Conservation (phyloP, 2,797 vertebrate genomes). For the Centropyge bicolor region DNA sequence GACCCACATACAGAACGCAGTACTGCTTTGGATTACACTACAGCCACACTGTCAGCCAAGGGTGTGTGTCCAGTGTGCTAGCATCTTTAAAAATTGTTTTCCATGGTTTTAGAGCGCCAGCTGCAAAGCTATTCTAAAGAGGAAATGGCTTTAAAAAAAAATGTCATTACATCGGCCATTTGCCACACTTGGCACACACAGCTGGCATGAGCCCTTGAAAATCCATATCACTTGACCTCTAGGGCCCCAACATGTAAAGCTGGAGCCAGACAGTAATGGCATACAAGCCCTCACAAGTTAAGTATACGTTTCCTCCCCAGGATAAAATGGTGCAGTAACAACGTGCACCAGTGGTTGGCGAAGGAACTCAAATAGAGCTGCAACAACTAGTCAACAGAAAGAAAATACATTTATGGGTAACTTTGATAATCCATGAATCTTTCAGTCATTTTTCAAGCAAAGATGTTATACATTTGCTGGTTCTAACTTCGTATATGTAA, state of each 20-base stretch:
- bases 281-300: conserved; percentile 17
- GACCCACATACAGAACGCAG: conserved; percentile 39
- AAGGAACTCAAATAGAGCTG: neutral
- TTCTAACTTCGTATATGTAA: too few relatives aligned
- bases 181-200: conserved; percentile 16
- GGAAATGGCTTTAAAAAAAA: conserved; percentile 25
- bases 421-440: too few relatives aligned
- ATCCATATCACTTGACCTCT: conserved; percentile 24
- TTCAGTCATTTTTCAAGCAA: too few relatives aligned
- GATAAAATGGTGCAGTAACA: conserved; percentile 32
- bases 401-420: too few relatives aligned
- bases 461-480: too few relatives aligned
- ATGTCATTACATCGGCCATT: conserved; percentile 11
- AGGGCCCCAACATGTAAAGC: conserved; percentile 19
- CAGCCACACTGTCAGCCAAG: conserved; percentile 30
- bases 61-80: neutral
- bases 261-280: conserved; percentile 21
- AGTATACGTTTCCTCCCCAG: conserved; percentile 9
- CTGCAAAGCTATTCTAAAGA: conserved; percentile 11
- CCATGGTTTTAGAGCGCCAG: conserved; percentile 23
- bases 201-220: conserved; percentile 29
- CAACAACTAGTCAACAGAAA: too few relatives aligned
- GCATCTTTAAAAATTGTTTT: conserved; percentile 20
- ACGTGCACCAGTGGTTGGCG: neutral
- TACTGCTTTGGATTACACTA: conserved; percentile 26